Evolutionary conservation across 2,113 vertebrate species (phyloP).

Genomic region (Capreolus pygargus): DNA sequence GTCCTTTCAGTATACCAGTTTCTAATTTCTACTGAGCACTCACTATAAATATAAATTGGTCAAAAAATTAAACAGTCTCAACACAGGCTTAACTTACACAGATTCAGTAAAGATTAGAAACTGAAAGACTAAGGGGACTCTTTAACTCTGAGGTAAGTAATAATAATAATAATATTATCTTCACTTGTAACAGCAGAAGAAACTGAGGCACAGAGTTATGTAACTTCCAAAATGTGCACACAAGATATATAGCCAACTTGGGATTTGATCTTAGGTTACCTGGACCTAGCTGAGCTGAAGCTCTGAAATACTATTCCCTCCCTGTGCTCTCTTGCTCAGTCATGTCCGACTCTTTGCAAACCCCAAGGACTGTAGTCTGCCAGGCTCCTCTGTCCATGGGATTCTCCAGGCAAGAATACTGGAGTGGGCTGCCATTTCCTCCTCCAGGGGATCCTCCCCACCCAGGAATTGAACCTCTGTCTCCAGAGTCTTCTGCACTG

Average conservation of each 20-base stretch:
- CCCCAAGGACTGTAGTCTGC: neutral
- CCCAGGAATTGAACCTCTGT: neutral
- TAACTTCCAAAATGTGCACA: neutral
- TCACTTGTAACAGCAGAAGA: neutral
- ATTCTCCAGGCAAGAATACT: neutral
- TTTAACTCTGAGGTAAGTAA: neutral
- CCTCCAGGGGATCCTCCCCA: neutral
- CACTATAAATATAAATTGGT: neutral
- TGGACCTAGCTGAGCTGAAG: neutral
- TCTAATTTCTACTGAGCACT: neutral
- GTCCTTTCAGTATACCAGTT: neutral
- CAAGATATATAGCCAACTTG: neutral
- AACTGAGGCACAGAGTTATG: neutral
- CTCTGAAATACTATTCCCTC: neutral
- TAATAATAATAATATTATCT: neutral
- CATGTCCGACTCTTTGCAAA: neutral
- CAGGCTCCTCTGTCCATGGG: neutral
- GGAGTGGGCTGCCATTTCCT: neutral
- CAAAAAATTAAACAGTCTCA: slow-evolving; percentile 3
- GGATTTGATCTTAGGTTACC: neutral
- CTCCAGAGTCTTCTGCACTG: neutral
- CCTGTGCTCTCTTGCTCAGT: neutral
- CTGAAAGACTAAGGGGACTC: neutral
- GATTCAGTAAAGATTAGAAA: neutral
- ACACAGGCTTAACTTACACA: slow-evolving; percentile 1